Base-by-base conservation (phyloP, 2,797 vertebrate species). In the Xenentodon cancila region DNA sequence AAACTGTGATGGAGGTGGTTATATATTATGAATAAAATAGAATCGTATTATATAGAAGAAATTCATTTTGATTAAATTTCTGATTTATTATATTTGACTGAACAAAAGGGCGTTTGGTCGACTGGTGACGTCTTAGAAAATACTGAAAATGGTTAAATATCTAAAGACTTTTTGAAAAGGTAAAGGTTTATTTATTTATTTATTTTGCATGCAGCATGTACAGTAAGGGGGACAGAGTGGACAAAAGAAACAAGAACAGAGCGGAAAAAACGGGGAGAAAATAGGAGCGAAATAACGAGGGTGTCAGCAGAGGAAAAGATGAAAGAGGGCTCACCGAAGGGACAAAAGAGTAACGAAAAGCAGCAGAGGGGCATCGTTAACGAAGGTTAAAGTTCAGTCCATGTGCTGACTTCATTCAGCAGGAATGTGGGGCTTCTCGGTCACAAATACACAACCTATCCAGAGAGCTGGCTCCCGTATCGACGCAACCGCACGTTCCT, bases 391-490 rank as follows among this genome's bases (percentile, higher is more conserved):
- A 80, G 77, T 75, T 84, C 70, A 67, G 32, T 34, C 54, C 9
- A 30, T 68, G 53, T 70, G 37, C 49, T 80, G 80, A 79, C 71
- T 70, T 80, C 77, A 82, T 71, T 79, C 47, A 55, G 53, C 71
- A 68, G 73, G 77, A 84, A 84, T 85, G 79, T 59, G n/a, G 56
- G 20, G 21, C 43, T 63, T 42, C 43, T 11, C 30, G 7, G 3
- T 30, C 11, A 40, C 19, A 47, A 37, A 59, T 30, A 42, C 12
- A 64, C 40, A 34, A 34, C 52, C 25, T 19, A 25, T 46, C 37
- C 52, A 49, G 22, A 59, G n/a, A 16, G 20, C 45, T 18, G 45
- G 18, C 45, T 18, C 11, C 15, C 16, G 21, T 9, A 0, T 9
- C 16, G 12, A 19, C 32, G 19, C 22, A 22, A 1, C 32, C 2